Conservation (phyloP, 2,113 vertebrate genomes). For the Acanthochromis polyacanthus region DNA sequence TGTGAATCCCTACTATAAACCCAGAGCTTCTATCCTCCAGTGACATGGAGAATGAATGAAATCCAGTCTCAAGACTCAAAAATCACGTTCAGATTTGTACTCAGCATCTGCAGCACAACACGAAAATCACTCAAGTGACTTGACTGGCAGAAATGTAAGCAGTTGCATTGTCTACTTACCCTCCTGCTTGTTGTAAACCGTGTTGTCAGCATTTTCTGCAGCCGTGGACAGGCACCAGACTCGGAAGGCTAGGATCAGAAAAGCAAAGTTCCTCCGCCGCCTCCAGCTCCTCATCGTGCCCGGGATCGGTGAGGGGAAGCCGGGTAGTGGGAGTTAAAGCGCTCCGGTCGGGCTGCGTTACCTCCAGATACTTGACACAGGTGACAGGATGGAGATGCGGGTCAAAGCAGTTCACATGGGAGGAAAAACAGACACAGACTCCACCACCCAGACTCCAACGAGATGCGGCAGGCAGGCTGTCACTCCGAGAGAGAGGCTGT, state of each 20-base stretch:
- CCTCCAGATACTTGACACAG: slow-evolving; percentile 39
- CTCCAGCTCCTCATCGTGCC: slow-evolving; percentile 74
- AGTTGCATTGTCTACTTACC: slow-evolving; percentile 53
- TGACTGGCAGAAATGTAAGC: neutral
- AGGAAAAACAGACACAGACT: neutral
- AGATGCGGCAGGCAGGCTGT: slow-evolving; percentile 51
- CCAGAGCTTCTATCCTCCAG: neutral
- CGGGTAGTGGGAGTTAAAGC: slow-evolving; percentile 4
- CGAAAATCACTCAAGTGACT: neutral
- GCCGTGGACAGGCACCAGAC: slow-evolving; percentile 63
- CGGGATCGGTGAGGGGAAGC: slow-evolving; percentile 39
- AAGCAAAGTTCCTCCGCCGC: slow-evolving; percentile 72
- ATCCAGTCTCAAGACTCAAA: neutral
- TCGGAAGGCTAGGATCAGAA: slow-evolving; percentile 60
- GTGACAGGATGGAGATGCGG: slow-evolving; percentile 27
- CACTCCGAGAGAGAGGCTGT: slow-evolving; percentile 60
- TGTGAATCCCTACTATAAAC: neutral
- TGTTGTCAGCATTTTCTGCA: slow-evolving; percentile 21
- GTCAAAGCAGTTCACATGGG: slow-evolving; percentile 16
- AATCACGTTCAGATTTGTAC: neutral
- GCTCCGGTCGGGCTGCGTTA: slow-evolving; percentile 32
- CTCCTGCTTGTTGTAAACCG: slow-evolving; percentile 16
- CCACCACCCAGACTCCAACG: slow-evolving; percentile 43
- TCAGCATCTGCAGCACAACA: slow-evolving; percentile 9
- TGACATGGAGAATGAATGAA: neutral